Evolutionary conservation across 2,888 invertebrate species (phyloP), one percentile per base, ranked within the genome.

Genomic region (Oligia strigilis): DNA sequence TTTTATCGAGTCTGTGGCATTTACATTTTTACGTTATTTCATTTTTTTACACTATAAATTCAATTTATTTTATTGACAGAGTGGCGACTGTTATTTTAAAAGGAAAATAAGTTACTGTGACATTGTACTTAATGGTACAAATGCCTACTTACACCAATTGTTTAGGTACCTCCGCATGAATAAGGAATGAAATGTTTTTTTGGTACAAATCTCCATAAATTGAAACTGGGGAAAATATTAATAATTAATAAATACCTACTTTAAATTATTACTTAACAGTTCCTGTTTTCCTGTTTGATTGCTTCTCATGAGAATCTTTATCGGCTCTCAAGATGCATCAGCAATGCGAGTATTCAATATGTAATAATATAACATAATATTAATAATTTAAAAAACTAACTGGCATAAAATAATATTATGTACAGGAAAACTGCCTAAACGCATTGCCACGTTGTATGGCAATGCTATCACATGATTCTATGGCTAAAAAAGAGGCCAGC

Each of bases 1-100:
- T 9, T 46, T 82, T 82, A 64, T 82, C 69, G 19, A n/a, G 65
- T 81, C 80, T 85, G 43, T 87, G 72, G 67, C 74, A 82, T 77
- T 80, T 67, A 77, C 80, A 80, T 87, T 77, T 73, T 83, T 72
- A 85, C 70, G 43, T 60, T 23, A 64, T 71, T 75, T n/a, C 2
- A 17, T 36, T 29, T 78, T 66, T n/a, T 62, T 78, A 13, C 58
- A 66, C 58, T 78, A 13, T 14, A 52, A 2, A 64, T 67, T 60
- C 67, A 72, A 36, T 72, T 14, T 65, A 17, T 52, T 78, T 72
- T 58, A 55, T 40, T 60, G 8, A 2, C 17, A 14, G 1, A 40
- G 46, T 62, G 17, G 17, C 6, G 49, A 69, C 49, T 69, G 40
- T 43, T n/a, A 9, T 43, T 46, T 2, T 83, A 13, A 5, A 71